These are phyloP conservation scores for Plectropomus leopardus DNA, from an alignment of 2,113 vertebrate species.

Conservation along the genomic window DNA sequence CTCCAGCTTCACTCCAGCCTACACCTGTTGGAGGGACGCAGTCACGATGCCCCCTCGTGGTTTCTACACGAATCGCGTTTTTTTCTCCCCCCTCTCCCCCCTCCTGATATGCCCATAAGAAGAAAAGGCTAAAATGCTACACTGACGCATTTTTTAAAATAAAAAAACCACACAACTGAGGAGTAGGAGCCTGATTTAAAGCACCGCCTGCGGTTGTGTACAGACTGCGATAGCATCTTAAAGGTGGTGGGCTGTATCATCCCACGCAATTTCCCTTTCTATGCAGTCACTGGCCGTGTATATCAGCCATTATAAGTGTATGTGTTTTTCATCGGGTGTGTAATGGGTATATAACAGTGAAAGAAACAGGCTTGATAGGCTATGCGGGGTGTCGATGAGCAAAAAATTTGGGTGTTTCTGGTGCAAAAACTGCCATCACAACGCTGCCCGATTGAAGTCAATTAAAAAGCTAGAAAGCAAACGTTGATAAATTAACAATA, in stretches of 20 bases:
- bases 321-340: constrained; percentile 64
- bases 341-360: constrained; percentile 51
- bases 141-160: constrained; percentile 67
- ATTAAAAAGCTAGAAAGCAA: constrained; percentile 24
- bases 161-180: background rate
- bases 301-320: constrained; percentile 75
- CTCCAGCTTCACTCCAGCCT: constrained; percentile 63
- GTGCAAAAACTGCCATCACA: constrained; percentile 9
- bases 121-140: constrained; percentile 59
- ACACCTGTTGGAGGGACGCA: constrained; percentile 83
- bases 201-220: constrained; percentile 39
- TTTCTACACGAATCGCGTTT: constrained; percentile 57
- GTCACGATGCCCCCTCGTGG: constrained; percentile 82
- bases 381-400: constrained; percentile 36
- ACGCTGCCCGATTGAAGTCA: constrained; percentile 28
- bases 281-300: constrained; percentile 72
- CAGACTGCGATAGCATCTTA: constrained; percentile 57
- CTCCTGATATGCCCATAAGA: constrained; percentile 32
- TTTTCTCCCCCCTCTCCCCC: background rate
- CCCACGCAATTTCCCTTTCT: constrained; percentile 81
- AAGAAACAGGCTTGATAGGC: background rate
- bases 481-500: constrained; percentile 26
- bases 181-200: constrained; percentile 8
- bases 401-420: constrained; percentile 44
- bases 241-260: constrained; percentile 75